Conservation (phyloP, 1,140 invertebrate species). For the Propsilocerus akamusi region DNA sequence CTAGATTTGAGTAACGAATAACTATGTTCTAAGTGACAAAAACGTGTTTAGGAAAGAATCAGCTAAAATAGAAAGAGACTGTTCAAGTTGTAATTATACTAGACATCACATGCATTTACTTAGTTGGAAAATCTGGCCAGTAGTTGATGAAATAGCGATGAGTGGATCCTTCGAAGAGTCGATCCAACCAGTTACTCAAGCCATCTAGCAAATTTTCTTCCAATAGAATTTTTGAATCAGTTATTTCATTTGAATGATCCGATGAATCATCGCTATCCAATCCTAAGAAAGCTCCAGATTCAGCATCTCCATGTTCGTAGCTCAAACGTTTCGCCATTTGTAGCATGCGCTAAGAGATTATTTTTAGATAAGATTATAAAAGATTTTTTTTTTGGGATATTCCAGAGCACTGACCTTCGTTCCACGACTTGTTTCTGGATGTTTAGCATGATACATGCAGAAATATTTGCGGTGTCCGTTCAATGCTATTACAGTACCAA, state of each 20-base stretch:
- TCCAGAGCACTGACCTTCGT: conserved; percentile 37
- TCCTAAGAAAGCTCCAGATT: conserved; percentile 63
- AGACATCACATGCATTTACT: conserved; percentile 22
- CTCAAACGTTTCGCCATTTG: conserved; percentile 41
- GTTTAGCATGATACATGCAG: conserved; percentile 95
- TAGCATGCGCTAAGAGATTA: conserved; percentile 31
- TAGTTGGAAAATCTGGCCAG: conserved; percentile 80
- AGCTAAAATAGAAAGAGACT: too few relatives aligned
- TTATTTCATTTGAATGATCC: conserved; percentile 30
- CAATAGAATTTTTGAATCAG: conserved; percentile 17
- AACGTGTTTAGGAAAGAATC: too few relatives aligned
- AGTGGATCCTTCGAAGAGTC: conserved; percentile 87
- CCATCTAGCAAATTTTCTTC: conserved; percentile 75
- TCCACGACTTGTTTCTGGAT: conserved; percentile 34
- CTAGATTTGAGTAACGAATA: too few relatives aligned
- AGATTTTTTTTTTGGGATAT: neutral
- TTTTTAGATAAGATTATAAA: conserved; percentile 1
- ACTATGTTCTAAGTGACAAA: too few relatives aligned
- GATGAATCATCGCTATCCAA: conserved; percentile 46
- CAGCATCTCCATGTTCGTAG: conserved; percentile 35
- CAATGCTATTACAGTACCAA: conserved; percentile 88
- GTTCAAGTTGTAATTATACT: neutral
- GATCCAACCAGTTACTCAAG: conserved; percentile 88
- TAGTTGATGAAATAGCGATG: conserved; percentile 89
- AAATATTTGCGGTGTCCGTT: conserved; percentile 95